A percentile compares a stretch with the other conserved stretches of the same genome.
Conservation (phyloP, 92 coral and sea anemone species). For the Micromussa lordhowensis region DNA sequence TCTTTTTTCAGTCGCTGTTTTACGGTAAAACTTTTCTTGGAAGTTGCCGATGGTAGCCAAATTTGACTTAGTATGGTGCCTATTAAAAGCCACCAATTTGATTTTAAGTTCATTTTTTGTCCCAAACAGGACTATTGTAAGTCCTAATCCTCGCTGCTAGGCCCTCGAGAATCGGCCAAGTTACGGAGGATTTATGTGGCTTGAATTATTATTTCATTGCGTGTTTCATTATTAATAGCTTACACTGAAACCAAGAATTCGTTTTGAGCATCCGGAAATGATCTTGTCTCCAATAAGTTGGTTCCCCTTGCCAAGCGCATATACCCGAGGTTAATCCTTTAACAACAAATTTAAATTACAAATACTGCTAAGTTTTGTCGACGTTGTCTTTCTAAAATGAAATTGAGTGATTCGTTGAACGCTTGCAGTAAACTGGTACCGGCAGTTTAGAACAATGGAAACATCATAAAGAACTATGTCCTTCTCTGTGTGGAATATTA, state of each 20-base stretch:
- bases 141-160: slow-evolving; percentile 10
- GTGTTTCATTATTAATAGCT: slow-evolving; percentile 68
- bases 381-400: not conserved
- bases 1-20: slow-evolving; percentile 29
- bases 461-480: not conserved
- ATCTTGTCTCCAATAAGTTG: no score
- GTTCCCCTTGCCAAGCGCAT: not conserved
- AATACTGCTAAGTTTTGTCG: no score
- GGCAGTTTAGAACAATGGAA: slow-evolving; percentile 28
- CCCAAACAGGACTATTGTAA: slow-evolving; percentile 8
- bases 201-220: slow-evolving; percentile 74
- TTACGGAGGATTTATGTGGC: slow-evolving; percentile 47
- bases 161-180: slow-evolving; percentile 20
- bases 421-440: slow-evolving; percentile 38
- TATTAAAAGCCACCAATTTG: slow-evolving; percentile 37
- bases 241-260: not conserved
- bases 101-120: slow-evolving; percentile 23
- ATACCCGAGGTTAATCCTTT: not conserved
- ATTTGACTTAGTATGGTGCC: not conserved
- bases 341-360: not conserved
- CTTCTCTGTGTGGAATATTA: not conserved
- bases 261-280: not conserved
- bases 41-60: slow-evolving; percentile 15
- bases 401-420: not conserved
- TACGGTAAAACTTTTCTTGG: slow-evolving; percentile 13